Evolutionary conservation across 2,888 invertebrate genomes (phyloP).

Genomic region (Thereva nobilitata): DNA sequence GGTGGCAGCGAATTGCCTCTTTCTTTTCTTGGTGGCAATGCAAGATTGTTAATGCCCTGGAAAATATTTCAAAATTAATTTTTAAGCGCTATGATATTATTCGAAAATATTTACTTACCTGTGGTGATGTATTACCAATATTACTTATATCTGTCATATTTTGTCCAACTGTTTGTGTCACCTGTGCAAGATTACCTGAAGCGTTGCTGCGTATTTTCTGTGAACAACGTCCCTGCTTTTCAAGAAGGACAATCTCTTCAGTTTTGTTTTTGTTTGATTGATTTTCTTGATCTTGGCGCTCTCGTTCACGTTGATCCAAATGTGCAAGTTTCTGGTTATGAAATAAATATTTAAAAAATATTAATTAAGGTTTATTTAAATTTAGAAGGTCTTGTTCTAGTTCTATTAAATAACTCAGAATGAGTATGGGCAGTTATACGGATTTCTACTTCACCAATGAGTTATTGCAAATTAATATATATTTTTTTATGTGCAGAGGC

Average conservation of each 20-base stretch:
- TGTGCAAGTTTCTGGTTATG: conserved; percentile 42
- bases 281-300: conserved; percentile 40
- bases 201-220: conserved; percentile 44
- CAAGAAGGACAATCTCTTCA: conserved; percentile 45
- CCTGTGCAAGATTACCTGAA: conserved; percentile 44
- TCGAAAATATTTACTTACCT: conserved; percentile 27
- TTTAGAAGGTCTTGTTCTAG: too few relatives aligned
- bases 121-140: conserved; percentile 41
- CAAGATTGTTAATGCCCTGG: conserved; percentile 38
- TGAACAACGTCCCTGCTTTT: conserved; percentile 45
- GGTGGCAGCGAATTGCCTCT: conserved; percentile 45
- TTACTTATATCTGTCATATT: conserved; percentile 47
- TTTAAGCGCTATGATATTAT: neutral
- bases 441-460: too few relatives aligned
- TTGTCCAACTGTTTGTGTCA: conserved; percentile 45
- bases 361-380: neutral
- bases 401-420: too few relatives aligned
- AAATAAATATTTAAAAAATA: conserved; percentile 1
- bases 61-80: conserved; percentile 7
- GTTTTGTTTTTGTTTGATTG: conserved; percentile 42
- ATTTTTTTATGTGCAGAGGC: too few relatives aligned
- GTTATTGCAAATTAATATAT: too few relatives aligned
- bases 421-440: too few relatives aligned
- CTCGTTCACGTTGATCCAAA: conserved; percentile 44
- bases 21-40: conserved; percentile 42